Percentiles rank a stretch among this genome's conserved stretches.
Evolutionary conservation across 2,888 invertebrate genomes (phyloP).

Genomic region (Chromoteleia sp.): DNA sequence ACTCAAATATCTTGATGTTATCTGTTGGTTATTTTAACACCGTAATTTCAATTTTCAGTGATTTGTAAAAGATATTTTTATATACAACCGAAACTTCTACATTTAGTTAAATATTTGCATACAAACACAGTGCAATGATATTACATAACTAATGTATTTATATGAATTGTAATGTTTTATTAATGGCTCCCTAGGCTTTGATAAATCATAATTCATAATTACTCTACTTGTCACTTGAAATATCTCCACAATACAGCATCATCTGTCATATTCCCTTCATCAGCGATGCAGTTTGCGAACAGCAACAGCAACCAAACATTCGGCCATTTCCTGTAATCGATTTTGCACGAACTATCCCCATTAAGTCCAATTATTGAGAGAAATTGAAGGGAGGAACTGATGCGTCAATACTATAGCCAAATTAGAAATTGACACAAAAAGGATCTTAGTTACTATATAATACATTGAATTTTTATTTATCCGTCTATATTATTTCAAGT

Average conservation of each 20-base stretch:
- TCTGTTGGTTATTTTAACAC: neutral
- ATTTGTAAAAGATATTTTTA: too few relatives aligned
- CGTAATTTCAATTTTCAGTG: too few relatives aligned
- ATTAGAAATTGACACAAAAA: constrained; percentile 34
- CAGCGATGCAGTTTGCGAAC: constrained; percentile 68
- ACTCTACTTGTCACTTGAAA: constrained; percentile 69
- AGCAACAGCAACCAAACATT: constrained; percentile 72
- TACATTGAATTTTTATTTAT: too few relatives aligned
- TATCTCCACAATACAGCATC: constrained; percentile 67
- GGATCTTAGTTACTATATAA: too few relatives aligned
- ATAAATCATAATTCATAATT: constrained; percentile 71
- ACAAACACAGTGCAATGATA: neutral
- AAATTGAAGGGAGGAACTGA: constrained; percentile 74
- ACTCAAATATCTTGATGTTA: too few relatives aligned
- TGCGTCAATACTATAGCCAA: constrained; percentile 50
- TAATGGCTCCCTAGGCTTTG: constrained; percentile 57
- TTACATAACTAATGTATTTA: constrained; percentile 26
- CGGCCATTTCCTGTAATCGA: constrained; percentile 81
- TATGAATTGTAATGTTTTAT: constrained; percentile 59
- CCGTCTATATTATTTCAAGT: too few relatives aligned
- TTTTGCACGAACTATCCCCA: constrained; percentile 82
- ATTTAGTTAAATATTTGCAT: neutral
- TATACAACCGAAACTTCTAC: neutral
- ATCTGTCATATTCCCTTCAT: constrained; percentile 70
- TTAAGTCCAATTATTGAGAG: constrained; percentile 82